Evolutionary conservation across 2,113 vertebrate genomes (phyloP).

Genomic region (Lamprotornis superbus): DNA sequence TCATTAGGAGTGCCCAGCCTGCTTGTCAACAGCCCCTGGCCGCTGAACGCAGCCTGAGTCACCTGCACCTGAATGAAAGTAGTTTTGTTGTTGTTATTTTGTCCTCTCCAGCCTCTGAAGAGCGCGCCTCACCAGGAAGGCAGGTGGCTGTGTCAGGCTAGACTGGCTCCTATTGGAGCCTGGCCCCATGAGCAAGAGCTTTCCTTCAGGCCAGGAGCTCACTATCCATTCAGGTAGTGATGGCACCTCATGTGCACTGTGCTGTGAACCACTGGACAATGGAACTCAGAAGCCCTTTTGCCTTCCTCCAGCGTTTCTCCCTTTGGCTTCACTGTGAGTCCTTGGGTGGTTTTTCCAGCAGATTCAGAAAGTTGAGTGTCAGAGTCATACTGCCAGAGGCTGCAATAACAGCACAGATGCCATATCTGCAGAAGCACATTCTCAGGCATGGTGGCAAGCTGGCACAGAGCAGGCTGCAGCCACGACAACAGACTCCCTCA

Average conservation of each 20-base stretch:
- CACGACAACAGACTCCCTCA: rapidly evolving
- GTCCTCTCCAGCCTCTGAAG: background rate
- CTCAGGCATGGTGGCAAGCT: background rate
- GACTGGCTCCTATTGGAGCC: background rate
- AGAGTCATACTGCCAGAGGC: background rate
- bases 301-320: background rate
- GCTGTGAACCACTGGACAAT: background rate
- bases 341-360: background rate
- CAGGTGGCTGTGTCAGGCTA: background rate
- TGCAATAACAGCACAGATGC: background rate
- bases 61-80: constrained; percentile 67
- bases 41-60: constrained; percentile 39
- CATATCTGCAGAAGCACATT: rapidly evolving
- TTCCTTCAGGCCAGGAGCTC: background rate
- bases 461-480: background rate
- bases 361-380: background rate
- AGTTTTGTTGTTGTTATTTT: constrained; percentile 58
- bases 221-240: background rate
- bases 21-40: constrained; percentile 35
- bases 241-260: background rate
- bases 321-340: background rate
- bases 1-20: constrained; percentile 53
- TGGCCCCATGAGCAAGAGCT: background rate
- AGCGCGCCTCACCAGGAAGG: background rate
- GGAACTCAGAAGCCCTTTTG: background rate